A percentile compares a stretch with the other conserved stretches of the same genome.
These are phyloP conservation scores for Vanessa cardui DNA, from an alignment of 2,888 invertebrate genomes.

Conservation along the genomic window DNA sequence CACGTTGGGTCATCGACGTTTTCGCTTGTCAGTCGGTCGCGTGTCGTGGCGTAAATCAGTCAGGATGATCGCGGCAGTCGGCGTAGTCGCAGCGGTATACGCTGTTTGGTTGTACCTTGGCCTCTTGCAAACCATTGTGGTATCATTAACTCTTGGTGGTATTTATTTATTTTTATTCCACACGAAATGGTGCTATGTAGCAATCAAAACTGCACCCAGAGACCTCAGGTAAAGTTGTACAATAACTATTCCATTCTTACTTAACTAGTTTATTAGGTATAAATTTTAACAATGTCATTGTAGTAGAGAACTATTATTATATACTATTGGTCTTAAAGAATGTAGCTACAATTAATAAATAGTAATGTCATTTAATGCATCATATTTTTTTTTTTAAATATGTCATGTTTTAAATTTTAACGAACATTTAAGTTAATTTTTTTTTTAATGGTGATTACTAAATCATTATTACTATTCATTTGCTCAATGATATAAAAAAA, in stretches of 20 bases:
- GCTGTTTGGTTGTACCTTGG: slow-evolving; percentile 82
- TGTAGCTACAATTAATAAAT: neutral
- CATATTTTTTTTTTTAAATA: neutral
- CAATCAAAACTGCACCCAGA: slow-evolving; percentile 87
- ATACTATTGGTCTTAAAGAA: neutral
- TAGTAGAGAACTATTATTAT: neutral
- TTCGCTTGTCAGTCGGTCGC: slow-evolving; percentile 65
- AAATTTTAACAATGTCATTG: neutral
- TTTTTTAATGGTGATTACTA: neutral
- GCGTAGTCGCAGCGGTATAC: slow-evolving; percentile 67
- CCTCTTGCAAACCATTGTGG: slow-evolving; percentile 84
- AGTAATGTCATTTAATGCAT: neutral
- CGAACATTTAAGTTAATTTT: neutral
- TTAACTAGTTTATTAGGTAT: slow-evolving; percentile 7
- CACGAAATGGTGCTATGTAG: slow-evolving; percentile 90
- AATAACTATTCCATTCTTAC: slow-evolving; percentile 5
- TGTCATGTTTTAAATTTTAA: neutral
- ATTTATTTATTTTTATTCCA: slow-evolving; percentile 87
- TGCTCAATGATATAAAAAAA: neutral
- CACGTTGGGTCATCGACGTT: slow-evolving; percentile 42
- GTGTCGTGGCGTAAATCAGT: slow-evolving; percentile 76
- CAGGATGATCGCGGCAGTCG: slow-evolving; percentile 68
- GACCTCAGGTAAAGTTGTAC: slow-evolving; percentile 85
- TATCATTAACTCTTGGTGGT: slow-evolving; percentile 82
- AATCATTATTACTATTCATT: neutral